A percentile compares a stretch with the other conserved stretches of the same genome.
Conservation (phyloP, 2,888 invertebrate genomes). For the Mylabris sibirica region DNA sequence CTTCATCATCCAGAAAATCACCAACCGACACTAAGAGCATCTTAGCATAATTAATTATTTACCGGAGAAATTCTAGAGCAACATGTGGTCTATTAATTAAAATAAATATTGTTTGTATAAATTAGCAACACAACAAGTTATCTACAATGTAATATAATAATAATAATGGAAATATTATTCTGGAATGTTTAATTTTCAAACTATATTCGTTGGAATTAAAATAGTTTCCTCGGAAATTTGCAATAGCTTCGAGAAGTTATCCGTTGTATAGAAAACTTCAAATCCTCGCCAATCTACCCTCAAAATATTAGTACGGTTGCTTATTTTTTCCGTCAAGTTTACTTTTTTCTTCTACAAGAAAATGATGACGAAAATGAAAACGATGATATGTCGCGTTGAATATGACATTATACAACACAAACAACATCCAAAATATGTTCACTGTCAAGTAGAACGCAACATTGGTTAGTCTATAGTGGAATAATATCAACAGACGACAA, state of each 20-base stretch:
- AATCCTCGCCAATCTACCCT: background rate
- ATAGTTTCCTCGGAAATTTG: background rate
- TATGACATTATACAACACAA: slow-evolving; percentile 13
- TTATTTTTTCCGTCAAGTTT: background rate
- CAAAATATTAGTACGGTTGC: background rate
- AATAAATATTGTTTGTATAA: background rate
- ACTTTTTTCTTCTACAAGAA: background rate
- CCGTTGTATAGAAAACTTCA: background rate
- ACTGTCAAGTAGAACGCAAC: slow-evolving; percentile 24
- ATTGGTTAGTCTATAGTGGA: slow-evolving; percentile 16
- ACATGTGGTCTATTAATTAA: background rate
- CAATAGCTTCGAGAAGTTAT: background rate
- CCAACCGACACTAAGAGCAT: background rate
- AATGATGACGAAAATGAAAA: slow-evolving; percentile 12
- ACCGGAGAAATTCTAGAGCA: background rate
- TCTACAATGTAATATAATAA: background rate
- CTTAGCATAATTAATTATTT: background rate
- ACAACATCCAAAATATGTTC: slow-evolving; percentile 21
- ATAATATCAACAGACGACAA: slow-evolving; percentile 30
- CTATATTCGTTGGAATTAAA: background rate
- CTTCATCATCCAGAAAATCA: background rate
- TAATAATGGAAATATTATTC: background rate
- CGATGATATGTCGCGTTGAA: slow-evolving; percentile 25
- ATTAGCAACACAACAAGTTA: background rate
- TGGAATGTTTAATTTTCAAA: background rate